Base-by-base conservation (phyloP, 1,140 invertebrate species). In the Formica selysi region DNA sequence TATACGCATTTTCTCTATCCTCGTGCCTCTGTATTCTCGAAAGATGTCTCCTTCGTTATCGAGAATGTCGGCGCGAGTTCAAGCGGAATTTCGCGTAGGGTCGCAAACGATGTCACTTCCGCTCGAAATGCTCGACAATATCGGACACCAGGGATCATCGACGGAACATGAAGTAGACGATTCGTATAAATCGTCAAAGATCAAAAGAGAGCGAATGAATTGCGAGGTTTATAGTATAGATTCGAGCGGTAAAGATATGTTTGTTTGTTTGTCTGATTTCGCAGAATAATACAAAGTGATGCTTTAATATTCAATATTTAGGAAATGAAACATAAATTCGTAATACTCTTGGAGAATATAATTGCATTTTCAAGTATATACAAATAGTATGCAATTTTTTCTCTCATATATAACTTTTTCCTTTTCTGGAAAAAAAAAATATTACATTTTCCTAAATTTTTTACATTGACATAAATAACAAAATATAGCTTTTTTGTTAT, bases 11-110 rank as follows among this genome's bases (percentile, higher is more conserved):
- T 71, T 83, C 38, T 83, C 54, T 48, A 48, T 83, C n/a, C 19
- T 29, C 54, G 68, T 57, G 54, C 59, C 29, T 85, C 41, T 74
- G 68, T 80, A 73, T 80, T 65, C 67, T 54, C 88, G 64, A 87
- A 78, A 83, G 79, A 86, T 86, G 71, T 86, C 62, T 88, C 71
- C 88, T 89, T 89, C 85, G 89, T 90, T 92, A 92, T 87, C 87
- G 80, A 26, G 78, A 91, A 91, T 84, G 91, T 92, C 85, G 89
- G 62, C 68, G 86, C 89, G 79, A 90, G 86, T 92, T 86, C 86
- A 85, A 91, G 86, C 74, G 88, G 80, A 91, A 91, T 90, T 88
- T 86, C 57, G 64, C 74, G 79, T 32, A 79, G 83, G 59, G 48
- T 61, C 78, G 59, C 83, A 79, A 89, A 86, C 85, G 85, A 89